phyloP scores from a whole-genome alignment of 1,140 invertebrate species.

The Harpegnathos saltator region DNA sequence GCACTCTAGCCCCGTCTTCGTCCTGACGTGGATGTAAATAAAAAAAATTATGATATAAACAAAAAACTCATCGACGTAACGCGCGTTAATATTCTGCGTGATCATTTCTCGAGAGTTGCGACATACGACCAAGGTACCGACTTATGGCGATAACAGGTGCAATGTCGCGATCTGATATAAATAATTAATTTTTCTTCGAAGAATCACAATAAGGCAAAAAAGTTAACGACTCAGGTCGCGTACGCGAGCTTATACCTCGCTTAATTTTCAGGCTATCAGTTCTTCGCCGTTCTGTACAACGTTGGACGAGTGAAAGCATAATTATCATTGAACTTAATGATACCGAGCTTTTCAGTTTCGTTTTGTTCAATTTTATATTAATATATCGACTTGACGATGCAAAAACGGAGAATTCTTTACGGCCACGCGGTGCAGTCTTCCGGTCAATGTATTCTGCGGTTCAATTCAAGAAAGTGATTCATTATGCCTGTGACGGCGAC shows the following conservation, averaged over 20 bases:
- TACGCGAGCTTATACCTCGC: no score
- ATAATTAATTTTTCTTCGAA: not conserved
- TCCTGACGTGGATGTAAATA: conserved; percentile 20
- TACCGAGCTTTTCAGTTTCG: not conserved
- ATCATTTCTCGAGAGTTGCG: not conserved
- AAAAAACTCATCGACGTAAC: not conserved
- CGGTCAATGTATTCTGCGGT: not conserved
- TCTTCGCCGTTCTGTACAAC: no score
- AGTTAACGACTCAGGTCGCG: no score
- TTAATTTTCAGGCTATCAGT: no score
- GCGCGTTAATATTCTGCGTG: not conserved
- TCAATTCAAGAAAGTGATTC: not conserved
- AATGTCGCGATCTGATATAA: no score
- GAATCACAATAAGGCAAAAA: not conserved
- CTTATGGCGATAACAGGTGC: not conserved
- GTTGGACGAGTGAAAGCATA: not conserved
- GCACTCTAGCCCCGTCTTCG: not conserved
- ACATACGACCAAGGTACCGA: no score
- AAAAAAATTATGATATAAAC: not conserved
- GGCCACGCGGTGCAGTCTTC: no score
- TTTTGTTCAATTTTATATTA: not conserved
- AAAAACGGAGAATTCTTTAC: not conserved
- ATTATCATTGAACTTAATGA: not conserved
- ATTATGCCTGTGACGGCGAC: not conserved
- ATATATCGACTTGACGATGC: not conserved